These are phyloP conservation scores for Parazoanthus darwini DNA, from an alignment of 92 coral and sea anemone species.

Conservation along the genomic window DNA sequence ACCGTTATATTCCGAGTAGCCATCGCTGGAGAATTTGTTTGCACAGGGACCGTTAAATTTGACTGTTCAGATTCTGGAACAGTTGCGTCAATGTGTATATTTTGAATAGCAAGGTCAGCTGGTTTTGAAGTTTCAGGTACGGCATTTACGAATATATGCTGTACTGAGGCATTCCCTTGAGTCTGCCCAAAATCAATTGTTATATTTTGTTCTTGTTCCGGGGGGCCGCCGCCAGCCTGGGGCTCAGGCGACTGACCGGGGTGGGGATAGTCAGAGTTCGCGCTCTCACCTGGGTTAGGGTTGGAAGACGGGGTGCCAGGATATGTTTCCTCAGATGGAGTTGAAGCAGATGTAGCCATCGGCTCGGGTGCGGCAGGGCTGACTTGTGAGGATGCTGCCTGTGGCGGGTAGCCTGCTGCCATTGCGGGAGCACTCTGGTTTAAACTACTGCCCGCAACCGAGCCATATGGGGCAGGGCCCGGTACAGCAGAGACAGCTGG, in stretches of 20 bases:
- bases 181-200: conserved; percentile 6
- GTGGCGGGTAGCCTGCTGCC: conserved; percentile 1
- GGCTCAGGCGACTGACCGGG: conserved; percentile 16
- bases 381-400: conserved; percentile 1
- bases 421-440: not conserved
- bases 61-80: conserved; percentile 13
- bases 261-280: conserved; percentile 6
- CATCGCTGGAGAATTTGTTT: not conserved
- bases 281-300: conserved; percentile 35
- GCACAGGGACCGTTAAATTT: not conserved
- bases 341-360: not conserved
- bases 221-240: conserved; percentile 12
- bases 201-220: conserved; percentile 13
- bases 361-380: not conserved
- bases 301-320: not conserved
- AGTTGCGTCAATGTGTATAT: not conserved
- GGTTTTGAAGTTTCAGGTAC: conserved; percentile 6
- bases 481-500: not conserved
- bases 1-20: conserved; percentile 33
- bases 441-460: not conserved
- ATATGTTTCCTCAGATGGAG: not conserved
- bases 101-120: not conserved
- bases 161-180: not conserved
- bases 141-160: conserved; percentile 8
- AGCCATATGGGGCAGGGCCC: not conserved